Base-by-base conservation (phyloP, 1,140 invertebrate genomes). In the Xylocopa sonorina region DNA sequence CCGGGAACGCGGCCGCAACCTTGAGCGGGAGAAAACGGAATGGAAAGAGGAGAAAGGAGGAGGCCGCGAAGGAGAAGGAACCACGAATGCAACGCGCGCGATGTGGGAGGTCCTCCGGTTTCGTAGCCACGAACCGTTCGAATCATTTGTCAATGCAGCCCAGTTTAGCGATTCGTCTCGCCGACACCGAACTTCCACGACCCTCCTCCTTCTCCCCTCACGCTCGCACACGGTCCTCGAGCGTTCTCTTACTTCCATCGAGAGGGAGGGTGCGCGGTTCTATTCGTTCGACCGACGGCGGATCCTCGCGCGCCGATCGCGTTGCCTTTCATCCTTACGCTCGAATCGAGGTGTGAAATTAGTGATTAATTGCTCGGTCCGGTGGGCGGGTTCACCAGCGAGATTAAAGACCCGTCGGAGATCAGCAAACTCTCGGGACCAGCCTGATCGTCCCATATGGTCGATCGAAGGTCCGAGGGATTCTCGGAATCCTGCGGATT, bases 101-200 rank as follows among this genome's bases (percentile, higher is more conserved):
- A 90, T 83, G 89, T 92, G 90, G 91, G 90, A 91, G 90, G 90
- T 92, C 89, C 67, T 64, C 48, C 53, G 69, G 60, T 81, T 85
- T 82, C 82, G 58, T 64, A 67, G 43, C 64, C 53, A 82, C 78
- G 78, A 87, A 88, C 72, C 81, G 86, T 89, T 88, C 79, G 86
- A 90, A 91, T 91, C 90, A 91, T 92, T 92, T 91, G 91, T 92
- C 91, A 92, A 91, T 92, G 89, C 85, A 85, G 85, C 75, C 78
- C 86, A 91, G 89, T 90, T 90, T 88, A 90, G 83, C 86, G 82
- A 91, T 92, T 92, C 89, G 91, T 91, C 80, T 86, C 90, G 82
- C 84, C 76, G 82, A 88, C 87, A 87, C 80, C 74, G 50, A 79
- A 64, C 58, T 80, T 81, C 76, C 78, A 71, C 29, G n/a, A 51